phyloP scores from a whole-genome alignment of 1,140 invertebrate species.

The Bombus soroeensis region DNA sequence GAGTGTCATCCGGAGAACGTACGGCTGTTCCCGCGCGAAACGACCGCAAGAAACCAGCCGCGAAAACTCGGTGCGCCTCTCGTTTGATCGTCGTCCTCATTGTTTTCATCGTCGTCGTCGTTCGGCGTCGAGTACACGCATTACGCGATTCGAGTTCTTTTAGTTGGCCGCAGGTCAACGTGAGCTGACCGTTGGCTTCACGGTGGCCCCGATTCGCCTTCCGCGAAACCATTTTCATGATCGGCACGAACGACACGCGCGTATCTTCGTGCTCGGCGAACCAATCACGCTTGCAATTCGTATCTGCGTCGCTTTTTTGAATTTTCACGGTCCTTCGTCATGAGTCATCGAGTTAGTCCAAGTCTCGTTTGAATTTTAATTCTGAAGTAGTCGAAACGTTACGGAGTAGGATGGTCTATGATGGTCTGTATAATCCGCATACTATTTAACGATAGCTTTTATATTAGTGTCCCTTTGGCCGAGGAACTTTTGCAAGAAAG shows the following conservation, averaged over 20 bases:
- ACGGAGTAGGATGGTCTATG: accelerated
- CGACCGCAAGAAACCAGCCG: constrained; percentile 66
- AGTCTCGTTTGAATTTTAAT: neutral
- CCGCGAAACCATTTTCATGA: constrained; percentile 75
- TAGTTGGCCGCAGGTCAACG: neutral
- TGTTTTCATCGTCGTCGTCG: constrained; percentile 2
- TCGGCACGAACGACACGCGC: constrained; percentile 49
- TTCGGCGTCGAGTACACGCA: constrained; percentile 1
- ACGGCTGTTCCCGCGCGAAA: constrained; percentile 68
- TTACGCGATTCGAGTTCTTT: constrained; percentile 48
- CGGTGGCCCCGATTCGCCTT: constrained; percentile 64
- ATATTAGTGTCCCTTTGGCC: too few relatives aligned
- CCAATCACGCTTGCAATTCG: neutral
- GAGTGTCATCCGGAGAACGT: constrained; percentile 76
- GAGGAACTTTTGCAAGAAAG: too few relatives aligned
- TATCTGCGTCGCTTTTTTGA: neutral
- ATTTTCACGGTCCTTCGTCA: neutral
- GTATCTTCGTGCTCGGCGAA: constrained; percentile 39
- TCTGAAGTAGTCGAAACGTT: too few relatives aligned
- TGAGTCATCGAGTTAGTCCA: too few relatives aligned
- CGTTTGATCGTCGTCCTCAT: constrained; percentile 15
- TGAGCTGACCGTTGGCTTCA: constrained; percentile 33
- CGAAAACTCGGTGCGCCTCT: constrained; percentile 37
- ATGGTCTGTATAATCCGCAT: too few relatives aligned
- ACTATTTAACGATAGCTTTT: too few relatives aligned